Evolutionary conservation across 2,113 vertebrate genomes (phyloP).

Genomic region (Burhinus oedicnemus): DNA sequence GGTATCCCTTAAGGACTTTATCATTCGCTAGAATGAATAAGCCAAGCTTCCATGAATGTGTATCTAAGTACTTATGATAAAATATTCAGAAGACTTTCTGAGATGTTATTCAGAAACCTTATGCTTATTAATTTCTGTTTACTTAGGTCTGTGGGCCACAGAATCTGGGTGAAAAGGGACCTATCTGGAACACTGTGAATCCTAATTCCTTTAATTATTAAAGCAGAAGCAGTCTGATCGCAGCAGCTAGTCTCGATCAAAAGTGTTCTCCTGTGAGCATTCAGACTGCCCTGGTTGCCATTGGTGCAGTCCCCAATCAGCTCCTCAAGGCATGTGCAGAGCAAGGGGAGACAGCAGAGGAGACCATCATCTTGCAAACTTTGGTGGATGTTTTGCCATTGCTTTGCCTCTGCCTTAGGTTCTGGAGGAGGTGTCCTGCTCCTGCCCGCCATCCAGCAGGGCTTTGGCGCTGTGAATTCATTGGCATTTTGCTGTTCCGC

Average conservation of each 20-base stretch:
- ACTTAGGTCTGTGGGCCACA: not conserved
- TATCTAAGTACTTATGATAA: slow-evolving; percentile 2
- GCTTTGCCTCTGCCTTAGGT: not conserved
- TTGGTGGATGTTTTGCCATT: not conserved
- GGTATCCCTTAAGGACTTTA: slow-evolving; percentile 26
- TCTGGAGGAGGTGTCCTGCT: not conserved
- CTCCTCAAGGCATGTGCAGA: not conserved
- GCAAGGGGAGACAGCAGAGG: not conserved
- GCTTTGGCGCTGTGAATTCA: not conserved
- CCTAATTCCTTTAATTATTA: not conserved
- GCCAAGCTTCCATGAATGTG: not conserved
- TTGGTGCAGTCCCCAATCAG: not conserved
- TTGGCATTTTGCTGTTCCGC: not conserved
- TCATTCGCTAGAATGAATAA: not conserved
- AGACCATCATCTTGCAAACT: not conserved
- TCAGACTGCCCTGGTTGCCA: not conserved
- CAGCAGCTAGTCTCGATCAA: not conserved
- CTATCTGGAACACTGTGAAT: not conserved
- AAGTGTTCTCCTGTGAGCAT: not conserved
- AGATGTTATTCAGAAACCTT: not conserved
- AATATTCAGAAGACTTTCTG: slow-evolving; percentile 37
- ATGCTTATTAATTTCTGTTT: not conserved
- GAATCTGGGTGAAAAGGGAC: not conserved
- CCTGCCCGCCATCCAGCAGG: not conserved
- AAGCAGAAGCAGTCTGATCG: not conserved